Conservation (phyloP, 2,113 vertebrate species). For the Australoheros scitulus region DNA sequence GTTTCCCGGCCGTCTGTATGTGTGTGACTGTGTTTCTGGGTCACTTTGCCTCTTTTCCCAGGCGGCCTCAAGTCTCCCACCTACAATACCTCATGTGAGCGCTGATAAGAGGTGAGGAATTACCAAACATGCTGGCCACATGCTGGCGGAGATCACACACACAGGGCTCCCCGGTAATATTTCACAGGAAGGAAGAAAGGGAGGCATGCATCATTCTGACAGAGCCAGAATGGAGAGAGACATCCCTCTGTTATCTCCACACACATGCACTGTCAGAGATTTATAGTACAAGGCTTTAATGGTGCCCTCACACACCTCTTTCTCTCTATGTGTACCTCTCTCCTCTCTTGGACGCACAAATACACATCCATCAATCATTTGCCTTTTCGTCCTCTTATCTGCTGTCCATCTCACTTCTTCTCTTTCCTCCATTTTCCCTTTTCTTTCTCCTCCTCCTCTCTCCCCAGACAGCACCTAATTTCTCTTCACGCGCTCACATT, state of each 20-base stretch:
- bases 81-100: constrained; percentile 66
- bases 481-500: constrained; percentile 10
- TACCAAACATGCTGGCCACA: constrained; percentile 63
- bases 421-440: constrained; percentile 2
- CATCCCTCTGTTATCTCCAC: constrained; percentile 76
- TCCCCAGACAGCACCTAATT: constrained; percentile 2
- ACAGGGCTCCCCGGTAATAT: constrained; percentile 57
- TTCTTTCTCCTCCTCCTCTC: background rate
- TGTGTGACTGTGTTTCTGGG: constrained; percentile 38
- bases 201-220: constrained; percentile 74
- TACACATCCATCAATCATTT: constrained; percentile 58
- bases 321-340: constrained; percentile 33
- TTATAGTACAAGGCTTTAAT: constrained; percentile 76
- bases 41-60: constrained; percentile 45
- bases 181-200: constrained; percentile 71
- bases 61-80: constrained; percentile 41
- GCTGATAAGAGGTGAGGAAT: constrained; percentile 73
- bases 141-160: constrained; percentile 66
- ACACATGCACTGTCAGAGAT: constrained; percentile 71
- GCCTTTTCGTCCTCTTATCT: constrained; percentile 45
- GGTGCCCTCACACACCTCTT: constrained; percentile 60
- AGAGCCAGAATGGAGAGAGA: constrained; percentile 74
- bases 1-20: background rate
- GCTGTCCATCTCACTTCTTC: constrained; percentile 40
- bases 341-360: constrained; percentile 6